These are phyloP conservation scores for Nothocercus julius DNA, from an alignment of 2,113 vertebrate genomes.

Conservation along the genomic window DNA sequence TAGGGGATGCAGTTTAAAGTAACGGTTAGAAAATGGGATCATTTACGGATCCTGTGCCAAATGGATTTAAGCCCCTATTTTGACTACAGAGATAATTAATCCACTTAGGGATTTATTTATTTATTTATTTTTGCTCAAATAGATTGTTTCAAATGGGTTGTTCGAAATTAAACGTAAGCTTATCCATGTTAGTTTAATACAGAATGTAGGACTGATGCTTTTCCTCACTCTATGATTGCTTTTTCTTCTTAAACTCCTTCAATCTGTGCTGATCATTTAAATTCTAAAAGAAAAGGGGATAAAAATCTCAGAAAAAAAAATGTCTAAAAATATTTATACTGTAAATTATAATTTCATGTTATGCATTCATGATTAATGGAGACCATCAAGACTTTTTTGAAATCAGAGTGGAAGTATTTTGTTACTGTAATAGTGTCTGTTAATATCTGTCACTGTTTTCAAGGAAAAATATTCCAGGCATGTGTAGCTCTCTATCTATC, in stretches of 20 bases:
- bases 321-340: neutral
- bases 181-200: neutral
- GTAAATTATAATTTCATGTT: neutral
- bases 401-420: neutral
- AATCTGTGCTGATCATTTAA: neutral
- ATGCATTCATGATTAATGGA: conserved; percentile 27
- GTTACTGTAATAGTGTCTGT: neutral
- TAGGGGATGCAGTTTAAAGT: neutral
- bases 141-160: neutral
- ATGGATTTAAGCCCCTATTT: neutral
- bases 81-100: neutral
- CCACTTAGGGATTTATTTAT: neutral
- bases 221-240: neutral
- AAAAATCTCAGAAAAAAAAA: neutral
- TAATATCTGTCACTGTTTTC: conserved; percentile 15
- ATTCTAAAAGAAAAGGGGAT: neutral
- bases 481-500: conserved; percentile 15
- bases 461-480: conserved; percentile 5
- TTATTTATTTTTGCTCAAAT: neutral
- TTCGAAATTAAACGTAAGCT: neutral
- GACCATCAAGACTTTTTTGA: neutral
- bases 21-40: neutral
- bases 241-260: neutral
- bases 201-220: neutral
- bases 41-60: neutral